Evolutionary conservation across 35 echinoderm and acorn worm genomes (phyloP), one percentile per base, ranked within the genome.

Genomic region (Amphiura filiformis): DNA sequence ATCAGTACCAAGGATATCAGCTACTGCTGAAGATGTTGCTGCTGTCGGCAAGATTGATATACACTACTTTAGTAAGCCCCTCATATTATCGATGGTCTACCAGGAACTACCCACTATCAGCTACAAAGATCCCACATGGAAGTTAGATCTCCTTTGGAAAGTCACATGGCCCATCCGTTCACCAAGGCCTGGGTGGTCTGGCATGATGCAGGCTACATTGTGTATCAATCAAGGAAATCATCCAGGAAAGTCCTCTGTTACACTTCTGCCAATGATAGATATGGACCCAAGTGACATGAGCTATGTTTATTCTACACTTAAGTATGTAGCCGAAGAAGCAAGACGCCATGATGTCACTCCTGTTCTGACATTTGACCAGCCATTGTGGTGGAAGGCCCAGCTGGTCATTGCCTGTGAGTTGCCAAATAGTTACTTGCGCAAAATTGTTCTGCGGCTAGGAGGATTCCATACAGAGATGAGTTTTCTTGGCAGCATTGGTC

Each of bases 151-250:
- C 3, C 36, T 92, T 18, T 93, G 91, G 91, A 84, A 84, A 23
- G 75, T 39, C 4, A 44, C 75, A 26, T 56, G 52, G 26, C 39
- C 56, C 1, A 31, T 88, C 7, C 34, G 85, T 0, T 82, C 86
- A 35, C 77, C 76, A 31, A 14, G 85, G 9, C 91, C 91, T 35
- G 23, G 22, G 22, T 93, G 91, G 91, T 93, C 86, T 13, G 91
- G 91, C 0, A 87, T 88, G 86, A 93, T 93, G 86, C 91, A 93
- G 34, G 2, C 32, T 0, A n/a, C n/a, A n/a, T n/a, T n/a, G n/a
- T n/a, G n/a, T n/a, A 32, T 91, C 1, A 65, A 86, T 35, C 75
- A 86, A 13, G 90, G 90, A 23, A 34, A 79, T 23, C 34, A 88
- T 33, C 85, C 85, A 15, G 85, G 85, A 56, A 76, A 93, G 36